Conservation (phyloP, 1,140 invertebrate genomes). For the Cydia splendana region DNA sequence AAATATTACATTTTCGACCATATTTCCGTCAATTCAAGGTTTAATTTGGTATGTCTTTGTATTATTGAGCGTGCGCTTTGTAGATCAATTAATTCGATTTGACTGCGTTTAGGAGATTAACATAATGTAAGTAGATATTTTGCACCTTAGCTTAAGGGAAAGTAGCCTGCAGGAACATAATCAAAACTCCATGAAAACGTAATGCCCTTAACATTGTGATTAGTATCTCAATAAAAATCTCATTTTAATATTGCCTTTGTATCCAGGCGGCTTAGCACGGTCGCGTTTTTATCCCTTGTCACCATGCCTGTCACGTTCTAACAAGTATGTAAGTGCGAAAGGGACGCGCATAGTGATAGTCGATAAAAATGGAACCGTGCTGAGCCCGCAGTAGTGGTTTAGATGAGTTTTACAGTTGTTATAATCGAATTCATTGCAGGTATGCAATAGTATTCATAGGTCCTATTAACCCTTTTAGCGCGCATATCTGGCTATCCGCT, state of each 20-base stretch:
- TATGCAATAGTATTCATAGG: not conserved
- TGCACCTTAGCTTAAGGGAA: conserved; percentile 59
- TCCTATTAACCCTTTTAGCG: not conserved
- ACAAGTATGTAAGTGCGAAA: too few species aligned
- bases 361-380: too few species aligned
- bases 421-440: not conserved
- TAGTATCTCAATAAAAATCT: conserved; percentile 33
- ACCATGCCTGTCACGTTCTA: too few species aligned
- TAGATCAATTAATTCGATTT: conserved; percentile 74
- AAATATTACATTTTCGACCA: not conserved
- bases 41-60: not conserved
- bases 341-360: too few species aligned
- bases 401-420: not conserved
- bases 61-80: conserved; percentile 40
- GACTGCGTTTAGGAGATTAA: conserved; percentile 75
- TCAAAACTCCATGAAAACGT: conserved; percentile 32
- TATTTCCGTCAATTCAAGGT: not conserved
- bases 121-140: conserved; percentile 67
- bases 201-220: conserved; percentile 35
- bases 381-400: too few species aligned
- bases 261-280: too few species aligned
- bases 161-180: conserved; percentile 24
- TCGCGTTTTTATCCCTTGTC: too few species aligned
- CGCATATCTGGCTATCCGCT: not conserved
- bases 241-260: conserved; percentile 27